A percentile compares a stretch with the other conserved stretches of the same genome.
Conservation (phyloP, 1,140 invertebrate species). For the Idris sp. region DNA sequence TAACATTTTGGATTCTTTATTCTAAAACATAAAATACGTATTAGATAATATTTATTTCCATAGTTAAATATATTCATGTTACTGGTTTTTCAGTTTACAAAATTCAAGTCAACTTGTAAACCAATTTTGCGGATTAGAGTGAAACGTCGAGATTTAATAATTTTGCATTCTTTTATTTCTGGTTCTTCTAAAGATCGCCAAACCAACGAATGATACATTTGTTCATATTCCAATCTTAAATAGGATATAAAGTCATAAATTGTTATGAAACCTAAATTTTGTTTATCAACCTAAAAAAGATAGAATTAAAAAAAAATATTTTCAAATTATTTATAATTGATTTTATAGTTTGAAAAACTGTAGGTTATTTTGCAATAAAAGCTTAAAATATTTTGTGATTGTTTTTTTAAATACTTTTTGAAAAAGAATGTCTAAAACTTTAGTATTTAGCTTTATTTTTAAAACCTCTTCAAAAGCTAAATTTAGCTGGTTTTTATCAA, state of each 20-base stretch:
- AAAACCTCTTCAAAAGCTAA: neutral
- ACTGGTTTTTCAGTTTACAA: constrained; percentile 64
- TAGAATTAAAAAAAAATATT: too few species aligned
- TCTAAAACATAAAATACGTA: constrained; percentile 62
- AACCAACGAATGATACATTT: constrained; percentile 79
- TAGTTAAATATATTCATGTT: neutral
- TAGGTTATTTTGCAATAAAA: too few species aligned
- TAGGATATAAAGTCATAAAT: constrained; percentile 85
- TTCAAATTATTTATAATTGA: neutral
- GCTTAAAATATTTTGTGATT: too few species aligned
- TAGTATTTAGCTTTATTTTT: too few species aligned
- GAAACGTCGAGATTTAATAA: too few species aligned
- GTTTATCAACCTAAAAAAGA: constrained; percentile 1
- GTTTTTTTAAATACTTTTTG: too few species aligned
- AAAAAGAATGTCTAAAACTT: too few species aligned
- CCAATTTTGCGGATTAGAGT: neutral
- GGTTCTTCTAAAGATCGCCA: constrained; percentile 80
- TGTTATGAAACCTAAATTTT: constrained; percentile 77
- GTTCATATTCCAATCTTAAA: constrained; percentile 82
- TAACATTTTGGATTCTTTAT: constrained; percentile 77
- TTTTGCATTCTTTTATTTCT: neutral
- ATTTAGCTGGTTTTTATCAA: neutral
- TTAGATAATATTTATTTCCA: neutral
- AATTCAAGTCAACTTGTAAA: constrained; percentile 80
- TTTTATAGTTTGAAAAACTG: neutral